Conservation (phyloP, 2,797 vertebrate genomes). For the Cheirogaleus major region DNA sequence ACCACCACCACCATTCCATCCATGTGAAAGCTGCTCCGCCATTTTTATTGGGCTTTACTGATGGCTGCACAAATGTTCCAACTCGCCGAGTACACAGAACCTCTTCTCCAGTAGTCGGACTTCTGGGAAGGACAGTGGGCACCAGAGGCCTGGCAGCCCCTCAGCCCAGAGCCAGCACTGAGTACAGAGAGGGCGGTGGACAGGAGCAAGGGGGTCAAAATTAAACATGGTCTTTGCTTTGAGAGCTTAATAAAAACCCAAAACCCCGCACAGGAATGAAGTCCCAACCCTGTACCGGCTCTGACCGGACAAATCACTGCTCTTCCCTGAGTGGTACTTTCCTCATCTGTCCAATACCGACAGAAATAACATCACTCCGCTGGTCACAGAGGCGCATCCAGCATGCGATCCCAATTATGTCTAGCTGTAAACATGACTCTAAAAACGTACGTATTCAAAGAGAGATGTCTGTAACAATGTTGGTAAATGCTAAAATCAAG, state of each 20-base stretch:
- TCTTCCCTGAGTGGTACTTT: neutral
- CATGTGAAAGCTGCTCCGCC: rapidly evolving
- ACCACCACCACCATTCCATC: rapidly evolving
- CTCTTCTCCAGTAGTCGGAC: neutral
- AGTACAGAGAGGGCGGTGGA: neutral
- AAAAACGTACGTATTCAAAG: neutral
- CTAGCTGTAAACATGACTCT: neutral
- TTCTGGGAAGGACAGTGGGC: neutral
- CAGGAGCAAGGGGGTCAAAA: neutral
- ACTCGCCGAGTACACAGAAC: rapidly evolving
- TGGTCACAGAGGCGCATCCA: neutral
- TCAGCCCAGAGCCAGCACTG: neutral
- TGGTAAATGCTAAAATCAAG: too few relatives aligned
- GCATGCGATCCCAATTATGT: neutral
- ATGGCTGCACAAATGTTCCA: neutral
- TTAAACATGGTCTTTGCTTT: neutral
- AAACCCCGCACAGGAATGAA: neutral
- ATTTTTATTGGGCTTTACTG: neutral
- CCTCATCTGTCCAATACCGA: neutral
- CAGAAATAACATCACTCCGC: neutral
- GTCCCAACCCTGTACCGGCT: neutral
- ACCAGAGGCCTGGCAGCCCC: rapidly evolving
- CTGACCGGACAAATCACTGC: neutral
- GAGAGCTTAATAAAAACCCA: neutral
- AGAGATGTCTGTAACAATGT: neutral